Percentiles rank a stretch among this genome's conserved stretches.
Evolutionary conservation across 2,113 vertebrate genomes (phyloP).

Genomic region (Mirza zaza): DNA sequence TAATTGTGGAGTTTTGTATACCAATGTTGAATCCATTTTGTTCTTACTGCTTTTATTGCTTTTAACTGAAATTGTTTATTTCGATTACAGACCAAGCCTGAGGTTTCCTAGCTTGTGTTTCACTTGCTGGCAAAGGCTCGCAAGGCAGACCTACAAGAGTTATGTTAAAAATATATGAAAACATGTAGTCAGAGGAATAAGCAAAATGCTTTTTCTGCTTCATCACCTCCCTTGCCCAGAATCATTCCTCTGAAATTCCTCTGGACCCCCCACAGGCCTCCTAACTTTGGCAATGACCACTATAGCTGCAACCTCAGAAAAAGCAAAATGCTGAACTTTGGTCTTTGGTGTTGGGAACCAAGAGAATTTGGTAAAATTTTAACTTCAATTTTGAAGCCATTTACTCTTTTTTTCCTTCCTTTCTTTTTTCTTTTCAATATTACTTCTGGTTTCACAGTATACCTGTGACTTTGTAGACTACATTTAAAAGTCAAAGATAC

Average conservation of each 20-base stretch:
- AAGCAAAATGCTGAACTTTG: conserved; percentile 33
- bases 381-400: conserved; percentile 25
- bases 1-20: conserved; percentile 47
- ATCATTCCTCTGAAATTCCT: conserved; percentile 35
- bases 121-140: not conserved
- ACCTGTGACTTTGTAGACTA: not conserved
- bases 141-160: not conserved
- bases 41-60: conserved; percentile 36
- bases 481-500: conserved; percentile 14
- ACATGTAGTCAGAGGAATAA: conserved; percentile 19
- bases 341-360: conserved; percentile 28
- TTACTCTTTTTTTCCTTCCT: not conserved
- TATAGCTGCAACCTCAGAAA: not conserved
- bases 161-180: not conserved
- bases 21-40: conserved; percentile 32
- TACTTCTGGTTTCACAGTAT: conserved; percentile 8
- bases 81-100: conserved; percentile 55
- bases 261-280: not conserved
- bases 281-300: not conserved
- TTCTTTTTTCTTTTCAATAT: not conserved
- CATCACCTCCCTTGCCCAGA: not conserved
- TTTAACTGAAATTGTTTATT: conserved; percentile 53
- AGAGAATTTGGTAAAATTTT: conserved; percentile 45
- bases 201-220: conserved; percentile 36
- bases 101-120: conserved; percentile 55